Evolutionary conservation across 92 coral and sea anemone genomes (phyloP).

Genomic region (Anthopleura xanthogrammica): DNA sequence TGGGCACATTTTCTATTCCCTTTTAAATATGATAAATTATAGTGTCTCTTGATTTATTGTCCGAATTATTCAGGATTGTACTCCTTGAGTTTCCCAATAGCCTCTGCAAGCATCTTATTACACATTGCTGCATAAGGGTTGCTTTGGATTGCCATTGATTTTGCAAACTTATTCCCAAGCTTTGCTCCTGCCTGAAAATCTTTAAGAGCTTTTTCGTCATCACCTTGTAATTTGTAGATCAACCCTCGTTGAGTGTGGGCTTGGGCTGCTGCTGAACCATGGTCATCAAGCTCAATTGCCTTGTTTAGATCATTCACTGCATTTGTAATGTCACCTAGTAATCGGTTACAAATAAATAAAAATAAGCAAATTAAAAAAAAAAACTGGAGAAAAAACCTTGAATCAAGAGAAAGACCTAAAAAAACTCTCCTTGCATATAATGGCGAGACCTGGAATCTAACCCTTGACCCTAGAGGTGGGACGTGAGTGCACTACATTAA

Average conservation of each 20-base stretch:
- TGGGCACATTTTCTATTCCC: too few species aligned
- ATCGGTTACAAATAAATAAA: neutral
- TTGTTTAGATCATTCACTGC: slow-evolving; percentile 85
- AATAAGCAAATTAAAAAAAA: neutral
- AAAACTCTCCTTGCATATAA: too few species aligned
- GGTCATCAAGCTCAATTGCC: slow-evolving; percentile 74
- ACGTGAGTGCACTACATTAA: too few species aligned
- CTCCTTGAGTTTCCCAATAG: slow-evolving; percentile 63
- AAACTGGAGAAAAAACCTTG: neutral
- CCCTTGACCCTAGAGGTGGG: too few species aligned
- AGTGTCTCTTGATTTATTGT: too few species aligned
- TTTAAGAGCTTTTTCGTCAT: slow-evolving; percentile 59
- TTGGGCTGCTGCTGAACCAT: slow-evolving; percentile 81
- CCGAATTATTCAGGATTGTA: slow-evolving; percentile 8
- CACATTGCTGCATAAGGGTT: slow-evolving; percentile 99
- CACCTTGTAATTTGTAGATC: slow-evolving; percentile 78
- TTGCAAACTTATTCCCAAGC: slow-evolving; percentile 92
- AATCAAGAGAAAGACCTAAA: too few species aligned
- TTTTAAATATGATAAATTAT: too few species aligned
- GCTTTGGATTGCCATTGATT: slow-evolving; percentile 78
- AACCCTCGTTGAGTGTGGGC: slow-evolving; percentile 94
- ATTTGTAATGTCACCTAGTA: slow-evolving; percentile 64
- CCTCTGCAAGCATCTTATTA: slow-evolving; percentile 91
- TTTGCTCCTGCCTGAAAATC: slow-evolving; percentile 82
- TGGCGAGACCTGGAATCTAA: too few species aligned